Evolutionary conservation across 2,797 vertebrate species (phyloP).

Genomic region (Limnodromus scolopaceus): DNA sequence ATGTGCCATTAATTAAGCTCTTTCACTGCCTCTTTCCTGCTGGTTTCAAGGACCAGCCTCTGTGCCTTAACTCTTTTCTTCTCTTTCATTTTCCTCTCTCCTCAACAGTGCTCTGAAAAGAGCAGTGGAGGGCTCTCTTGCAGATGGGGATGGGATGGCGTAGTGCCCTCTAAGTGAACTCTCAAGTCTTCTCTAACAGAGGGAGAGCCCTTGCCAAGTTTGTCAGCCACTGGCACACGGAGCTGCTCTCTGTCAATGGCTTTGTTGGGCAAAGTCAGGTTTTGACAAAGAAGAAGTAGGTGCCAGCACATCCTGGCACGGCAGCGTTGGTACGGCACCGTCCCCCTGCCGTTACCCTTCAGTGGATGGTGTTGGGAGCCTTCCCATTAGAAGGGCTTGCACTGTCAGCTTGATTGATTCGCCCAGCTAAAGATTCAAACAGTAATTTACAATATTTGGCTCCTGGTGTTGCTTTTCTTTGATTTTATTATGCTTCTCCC

Average conservation of each 20-base stretch:
- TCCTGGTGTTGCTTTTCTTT: background rate
- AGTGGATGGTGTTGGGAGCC: background rate
- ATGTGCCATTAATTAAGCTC: conserved; percentile 62
- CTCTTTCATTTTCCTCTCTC: background rate
- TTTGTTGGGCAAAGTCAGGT: conserved; percentile 22
- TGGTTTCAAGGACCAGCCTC: conserved; percentile 46
- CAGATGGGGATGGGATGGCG: background rate
- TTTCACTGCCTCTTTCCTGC: conserved; percentile 48
- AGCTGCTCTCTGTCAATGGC: background rate
- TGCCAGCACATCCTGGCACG: background rate
- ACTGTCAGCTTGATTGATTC: conserved; percentile 26
- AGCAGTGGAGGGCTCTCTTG: background rate
- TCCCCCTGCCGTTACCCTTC: conserved; percentile 14
- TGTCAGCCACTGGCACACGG: background rate
- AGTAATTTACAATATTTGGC: background rate
- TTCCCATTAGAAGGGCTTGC: background rate
- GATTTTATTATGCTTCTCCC: background rate
- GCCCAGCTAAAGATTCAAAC: background rate
- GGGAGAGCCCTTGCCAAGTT: conserved; percentile 40
- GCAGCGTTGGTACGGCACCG: background rate
- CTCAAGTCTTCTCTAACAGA: background rate
- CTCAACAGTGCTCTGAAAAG: background rate
- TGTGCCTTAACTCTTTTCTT: background rate
- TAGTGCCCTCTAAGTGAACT: conserved; percentile 57
- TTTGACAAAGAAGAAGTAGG: conserved; percentile 24